phyloP scores from a whole-genome alignment of 2,888 invertebrate species.

The Dolichomitus sp. region DNA sequence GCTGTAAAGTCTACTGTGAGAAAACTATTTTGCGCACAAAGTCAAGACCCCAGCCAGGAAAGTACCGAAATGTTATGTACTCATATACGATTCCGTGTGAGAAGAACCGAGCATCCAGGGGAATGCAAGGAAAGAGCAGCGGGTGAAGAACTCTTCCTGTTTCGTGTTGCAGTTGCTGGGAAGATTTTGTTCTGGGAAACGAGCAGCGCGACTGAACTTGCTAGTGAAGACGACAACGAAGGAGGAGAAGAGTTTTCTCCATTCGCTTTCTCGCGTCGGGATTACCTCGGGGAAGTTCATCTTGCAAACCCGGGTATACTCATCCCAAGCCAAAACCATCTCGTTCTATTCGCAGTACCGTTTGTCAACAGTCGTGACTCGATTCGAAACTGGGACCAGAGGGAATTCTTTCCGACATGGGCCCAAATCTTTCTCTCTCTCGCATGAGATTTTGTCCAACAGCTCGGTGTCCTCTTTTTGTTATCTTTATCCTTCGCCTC shows the following conservation, averaged over 20 bases:
- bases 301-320: conserved; percentile 47
- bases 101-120: conserved; percentile 39
- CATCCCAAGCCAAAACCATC: conserved; percentile 28
- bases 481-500: conserved; percentile 28
- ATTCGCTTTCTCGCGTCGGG: conserved; percentile 59
- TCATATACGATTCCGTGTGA: conserved; percentile 64
- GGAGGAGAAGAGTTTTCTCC: conserved; percentile 53
- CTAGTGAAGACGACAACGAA: conserved; percentile 24
- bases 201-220: conserved; percentile 26
- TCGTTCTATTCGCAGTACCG: conserved; percentile 41
- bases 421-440: conserved; percentile 57
- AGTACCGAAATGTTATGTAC: conserved; percentile 36
- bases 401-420: conserved; percentile 57
- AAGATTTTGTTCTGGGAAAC: conserved; percentile 40
- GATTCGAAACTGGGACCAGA: conserved; percentile 64
- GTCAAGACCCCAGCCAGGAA: neutral
- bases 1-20: neutral
- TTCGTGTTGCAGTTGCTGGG: conserved; percentile 15
- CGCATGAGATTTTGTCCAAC: conserved; percentile 51
- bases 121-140: conserved; percentile 1
- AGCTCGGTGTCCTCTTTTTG: conserved; percentile 4
- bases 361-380: conserved; percentile 70
- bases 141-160: conserved; percentile 19
- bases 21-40: neutral
- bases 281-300: conserved; percentile 62